Evolutionary conservation across 2,797 vertebrate species (phyloP), one percentile per base, ranked within the genome.

Genomic region (Syngnathus rostellatus): DNA sequence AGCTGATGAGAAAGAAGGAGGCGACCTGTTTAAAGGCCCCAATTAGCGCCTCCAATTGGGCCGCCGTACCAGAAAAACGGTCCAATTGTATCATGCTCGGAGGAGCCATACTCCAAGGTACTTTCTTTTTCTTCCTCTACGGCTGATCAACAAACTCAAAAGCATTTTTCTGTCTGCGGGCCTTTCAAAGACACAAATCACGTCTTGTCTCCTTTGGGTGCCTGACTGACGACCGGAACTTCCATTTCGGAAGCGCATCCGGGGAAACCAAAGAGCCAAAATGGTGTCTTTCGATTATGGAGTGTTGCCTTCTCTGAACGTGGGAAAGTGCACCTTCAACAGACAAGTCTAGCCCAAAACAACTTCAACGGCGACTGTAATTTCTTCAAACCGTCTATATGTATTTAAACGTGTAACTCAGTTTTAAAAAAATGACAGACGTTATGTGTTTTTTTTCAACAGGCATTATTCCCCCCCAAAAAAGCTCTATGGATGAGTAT

Each of bases 241-340:
- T 67, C 73, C 72, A 78, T 68, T 51, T 8, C 1, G 1, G 53
- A 38, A 45, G 31, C 31, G 31, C 31, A 31, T 31, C 31, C 31
- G 31, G 31, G 31, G 79, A 80, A 81, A 51, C 73, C 66, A 73
- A 17, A 23, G 89, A 90, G 81, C 89, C 89, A 89, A 88, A 83
- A 90, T 91, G 88, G 88, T 83, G 76, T 74, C 0, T 19, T 37
- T 46, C 55, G 23, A 64, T 66, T 12, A 40, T 40, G 19, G 16
- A 16, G 8, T 72, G 86, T 37, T 78, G 75, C 81, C 9, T 80
- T 78, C 9, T 17, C 0, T 57, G 19, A 16, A 37, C 31, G 1
- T 37, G 31, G 55, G 55, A 16, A 16, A 37, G 2, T 38, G 14
- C 23, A 7, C 1, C 6, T 57, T 57, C 55, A 12, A 57, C 25